Base-by-base conservation (phyloP, 2,888 invertebrate genomes). In the Philopedon plagiatum region DNA sequence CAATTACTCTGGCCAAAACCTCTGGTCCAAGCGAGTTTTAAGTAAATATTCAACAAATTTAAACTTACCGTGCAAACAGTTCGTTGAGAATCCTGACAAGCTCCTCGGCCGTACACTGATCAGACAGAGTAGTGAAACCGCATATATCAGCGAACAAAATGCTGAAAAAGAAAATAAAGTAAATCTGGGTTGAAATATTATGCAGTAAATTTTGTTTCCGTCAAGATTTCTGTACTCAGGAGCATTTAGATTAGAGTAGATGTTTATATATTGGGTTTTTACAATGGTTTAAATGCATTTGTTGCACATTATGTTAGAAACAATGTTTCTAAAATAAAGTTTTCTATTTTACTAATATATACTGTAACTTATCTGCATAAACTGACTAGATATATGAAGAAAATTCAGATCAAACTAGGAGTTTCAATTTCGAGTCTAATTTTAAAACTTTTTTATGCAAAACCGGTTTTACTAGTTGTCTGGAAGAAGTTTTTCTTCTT, bases 101-200 rank as follows among this genome's bases (percentile, higher is more conserved):
- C 85, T 96, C 96, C 86, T 96, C 95, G 2, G 96, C 96, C 0
- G 95, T 95, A 87, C 96, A 96, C 85, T 96, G 96, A 86, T 94
- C 95, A 9, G 95, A 95, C 2, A 96, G 90, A 37, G 93, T 93
- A 1, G 96, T 96, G 86, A 96, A 96, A 69, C 96, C 96, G 84
- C 96, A 96, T 82, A 96, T 96, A 85, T 96, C 96, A 61, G 96
- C 96, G 85, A 96, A 96, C 75, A 96, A 89, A 82, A 96, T 96
- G 87, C 96, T 96, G 89, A 29, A 87, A 86, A 49, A 76, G 74
- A 78, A 77, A 77, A 68, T 29, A 78, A 75, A 58, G 69, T 57
- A 58, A 46, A 67, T 32, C 19, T 39, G 23, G 32, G 41, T 15
- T 39, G 15, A 39, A 39, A 39, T 39, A 39, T 39, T 15, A 15